These are phyloP conservation scores for Pemphredon lugubris DNA, from an alignment of 2,888 invertebrate species.

Conservation along the genomic window DNA sequence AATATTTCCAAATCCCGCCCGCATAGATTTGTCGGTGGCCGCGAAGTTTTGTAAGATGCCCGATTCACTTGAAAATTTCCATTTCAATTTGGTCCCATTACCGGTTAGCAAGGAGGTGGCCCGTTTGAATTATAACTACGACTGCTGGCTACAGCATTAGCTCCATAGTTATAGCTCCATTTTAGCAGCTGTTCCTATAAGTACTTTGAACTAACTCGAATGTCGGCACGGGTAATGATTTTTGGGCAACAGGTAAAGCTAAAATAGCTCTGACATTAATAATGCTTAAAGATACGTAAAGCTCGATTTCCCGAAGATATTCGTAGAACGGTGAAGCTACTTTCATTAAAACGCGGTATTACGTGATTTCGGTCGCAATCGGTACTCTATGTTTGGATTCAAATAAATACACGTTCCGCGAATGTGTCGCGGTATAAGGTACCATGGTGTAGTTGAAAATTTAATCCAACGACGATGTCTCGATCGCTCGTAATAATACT, in stretches of 20 bases:
- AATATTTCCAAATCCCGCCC: too few species aligned
- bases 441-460: too few species aligned
- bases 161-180: constrained; percentile 1
- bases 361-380: too few species aligned
- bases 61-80: constrained; percentile 8
- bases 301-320: too few species aligned
- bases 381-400: too few species aligned
- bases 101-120: background rate
- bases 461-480: too few species aligned
- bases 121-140: constrained; percentile 5
- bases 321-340: too few species aligned
- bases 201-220: constrained; percentile 6
- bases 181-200: constrained; percentile 10
- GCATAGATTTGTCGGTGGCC: too few species aligned
- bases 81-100: constrained; percentile 8
- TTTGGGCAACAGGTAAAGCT: constrained; percentile 10
- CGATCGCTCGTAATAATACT: too few species aligned
- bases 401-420: too few species aligned
- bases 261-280: background rate
- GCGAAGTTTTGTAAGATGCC: background rate
- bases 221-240: constrained; percentile 1
- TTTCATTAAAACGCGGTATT: too few species aligned
- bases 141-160: constrained; percentile 2
- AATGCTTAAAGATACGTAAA: background rate
- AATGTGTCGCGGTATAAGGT: too few species aligned